These are phyloP conservation scores for Brachyptera risi DNA, from an alignment of 2,888 invertebrate genomes.

Conservation along the genomic window DNA sequence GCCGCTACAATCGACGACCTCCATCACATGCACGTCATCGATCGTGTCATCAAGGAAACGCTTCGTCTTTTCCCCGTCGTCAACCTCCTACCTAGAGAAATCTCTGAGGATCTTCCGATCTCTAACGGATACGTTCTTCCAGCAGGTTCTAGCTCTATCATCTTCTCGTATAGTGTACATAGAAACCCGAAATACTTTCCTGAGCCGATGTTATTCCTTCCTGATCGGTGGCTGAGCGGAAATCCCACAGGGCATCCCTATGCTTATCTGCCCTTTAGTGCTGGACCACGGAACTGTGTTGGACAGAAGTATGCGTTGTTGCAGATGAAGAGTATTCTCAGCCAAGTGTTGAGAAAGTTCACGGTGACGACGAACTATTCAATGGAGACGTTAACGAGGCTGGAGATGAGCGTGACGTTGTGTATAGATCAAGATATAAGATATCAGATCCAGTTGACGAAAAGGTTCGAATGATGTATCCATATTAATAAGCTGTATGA, in stretches of 20 bases:
- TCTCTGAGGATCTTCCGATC: constrained; percentile 23
- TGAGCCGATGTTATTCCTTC: constrained; percentile 29
- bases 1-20: constrained; percentile 30
- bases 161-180: constrained; percentile 26
- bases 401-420: constrained; percentile 4
- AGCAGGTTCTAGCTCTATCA: constrained; percentile 26
- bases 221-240: constrained; percentile 29
- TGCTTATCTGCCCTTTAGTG: constrained; percentile 32
- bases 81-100: constrained; percentile 25
- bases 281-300: constrained; percentile 32
- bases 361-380: constrained; percentile 8
- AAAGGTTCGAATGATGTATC: too few relatives aligned
- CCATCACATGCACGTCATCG: constrained; percentile 31
- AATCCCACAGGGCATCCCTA: constrained; percentile 27
- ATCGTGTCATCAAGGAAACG: constrained; percentile 32
- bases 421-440: constrained; percentile 2
- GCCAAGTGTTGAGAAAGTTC: constrained; percentile 29
- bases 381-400: background rate
- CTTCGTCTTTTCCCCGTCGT: constrained; percentile 31
- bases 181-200: constrained; percentile 28
- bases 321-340: constrained; percentile 32
- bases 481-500: too few relatives aligned
- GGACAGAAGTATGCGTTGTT: constrained; percentile 34
- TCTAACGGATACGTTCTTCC: constrained; percentile 22
- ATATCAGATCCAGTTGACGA: background rate